A percentile compares a stretch with the other conserved stretches of the same genome.
These are phyloP conservation scores for Melitaea cinxia DNA, from an alignment of 1,140 invertebrate species.

Conservation along the genomic window DNA sequence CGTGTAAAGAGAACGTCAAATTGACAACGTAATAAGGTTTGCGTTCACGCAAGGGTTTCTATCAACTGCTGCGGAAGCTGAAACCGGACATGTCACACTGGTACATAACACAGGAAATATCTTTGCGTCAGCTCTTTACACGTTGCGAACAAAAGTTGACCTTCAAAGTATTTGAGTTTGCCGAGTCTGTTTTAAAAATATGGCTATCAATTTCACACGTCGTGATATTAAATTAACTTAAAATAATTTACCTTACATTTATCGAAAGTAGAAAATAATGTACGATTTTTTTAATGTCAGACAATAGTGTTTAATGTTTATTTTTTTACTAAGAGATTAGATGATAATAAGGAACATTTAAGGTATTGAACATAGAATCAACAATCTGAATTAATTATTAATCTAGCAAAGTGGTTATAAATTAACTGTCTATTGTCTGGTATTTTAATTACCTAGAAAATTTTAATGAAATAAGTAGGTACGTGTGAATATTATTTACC, in stretches of 20 bases:
- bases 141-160: conserved; percentile 21
- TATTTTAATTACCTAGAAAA: no score
- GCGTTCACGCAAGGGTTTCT: conserved; percentile 6
- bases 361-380: no score
- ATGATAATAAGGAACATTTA: no score
- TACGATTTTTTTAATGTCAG: no score
- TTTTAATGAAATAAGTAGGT: no score
- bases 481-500: no score
- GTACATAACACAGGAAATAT: conserved; percentile 31
- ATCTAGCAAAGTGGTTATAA: no score
- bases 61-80: conserved; percentile 14
- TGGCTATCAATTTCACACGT: neutral
- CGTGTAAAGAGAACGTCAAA: conserved; percentile 1
- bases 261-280: neutral
- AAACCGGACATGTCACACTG: conserved; percentile 29
- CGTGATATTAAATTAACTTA: neutral
- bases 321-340: no score
- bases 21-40: conserved; percentile 12
- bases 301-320: no score
- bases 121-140: conserved; percentile 23
- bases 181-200: neutral
- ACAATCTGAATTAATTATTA: no score
- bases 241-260: neutral
- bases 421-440: no score
- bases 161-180: conserved; percentile 12